Base-by-base conservation (phyloP, 2,888 invertebrate genomes). In the Platycheirus albimanus region DNA sequence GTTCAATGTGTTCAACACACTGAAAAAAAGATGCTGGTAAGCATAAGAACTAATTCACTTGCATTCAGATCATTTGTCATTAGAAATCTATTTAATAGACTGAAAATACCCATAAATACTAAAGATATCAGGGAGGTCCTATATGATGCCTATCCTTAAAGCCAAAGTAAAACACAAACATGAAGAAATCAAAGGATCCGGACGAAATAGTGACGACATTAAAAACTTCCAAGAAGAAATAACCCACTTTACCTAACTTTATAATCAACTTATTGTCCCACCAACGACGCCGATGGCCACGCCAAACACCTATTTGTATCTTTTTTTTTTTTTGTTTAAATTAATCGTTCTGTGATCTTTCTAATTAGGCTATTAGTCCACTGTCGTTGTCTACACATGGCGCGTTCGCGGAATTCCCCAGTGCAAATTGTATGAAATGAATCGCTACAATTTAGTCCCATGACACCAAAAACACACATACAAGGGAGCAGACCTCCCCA, bases 281-380 rank as follows among this genome's bases (percentile, higher is more conserved):
- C 6, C 41, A 28, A 19, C 36, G 8, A 51, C 13, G n/a, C n/a
- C n/a, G 30, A 17, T 2, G 45, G 1, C 20, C 4, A 15, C 7
- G 20, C 28, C 51, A 17, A 41, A 43, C 47, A 49, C 45, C 54
- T n/a, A 61, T 20, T 51, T 38, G 51, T 7, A 20, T 30, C 43
- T 38, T 56, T 70, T 47, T 36, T 33, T 33, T 33, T 63, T 51
- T 58, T n/a, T 43, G 52, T 38, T 76, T 67, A 54, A 54, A 74
- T 83, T 78, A 83, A 83, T 83, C 83, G 83, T 77, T 83, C 78
- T 74, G 74, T 83, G 72, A 56, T 77, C 56, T 63, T 51, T 83
- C 83, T 83, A 78, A 83, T 83, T 83, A 83, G 77, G 72, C 83
- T 72, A 83, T 83, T 78, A 83, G 83, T 83, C 56, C 72, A 67